Evolutionary conservation across 2,797 vertebrate genomes (phyloP).

Genomic region (Danio albolineatus): DNA sequence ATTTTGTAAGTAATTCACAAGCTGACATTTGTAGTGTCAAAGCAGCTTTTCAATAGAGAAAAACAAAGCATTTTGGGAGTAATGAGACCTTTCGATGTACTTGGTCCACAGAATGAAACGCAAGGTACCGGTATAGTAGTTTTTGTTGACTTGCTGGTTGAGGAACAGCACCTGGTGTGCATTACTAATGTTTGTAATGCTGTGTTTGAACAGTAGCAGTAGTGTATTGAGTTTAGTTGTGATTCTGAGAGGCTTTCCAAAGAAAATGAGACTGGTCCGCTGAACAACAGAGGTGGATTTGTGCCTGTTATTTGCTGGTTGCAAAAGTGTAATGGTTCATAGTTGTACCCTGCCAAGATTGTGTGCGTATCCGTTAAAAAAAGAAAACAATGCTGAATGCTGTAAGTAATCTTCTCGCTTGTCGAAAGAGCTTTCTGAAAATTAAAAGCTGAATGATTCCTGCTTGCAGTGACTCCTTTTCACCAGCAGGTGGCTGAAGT

Average conservation of each 20-base stretch:
- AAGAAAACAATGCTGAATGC: not conserved
- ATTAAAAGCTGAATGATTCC: not conserved
- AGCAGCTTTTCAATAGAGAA: not conserved
- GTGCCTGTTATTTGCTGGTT: slow-evolving; percentile 52
- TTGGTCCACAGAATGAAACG: slow-evolving; percentile 25
- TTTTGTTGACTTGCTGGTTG: slow-evolving; percentile 23
- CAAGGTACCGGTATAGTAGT: not conserved
- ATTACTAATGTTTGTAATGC: slow-evolving; percentile 15
- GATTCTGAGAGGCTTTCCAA: not conserved
- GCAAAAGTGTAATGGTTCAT: slow-evolving; percentile 19
- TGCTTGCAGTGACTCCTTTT: slow-evolving; percentile 34
- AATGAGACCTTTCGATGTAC: slow-evolving; percentile 4
- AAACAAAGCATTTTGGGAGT: not conserved
- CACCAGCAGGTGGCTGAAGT: slow-evolving; percentile 51
- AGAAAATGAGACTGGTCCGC: slow-evolving; percentile 34
- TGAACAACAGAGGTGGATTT: slow-evolving; percentile 6
- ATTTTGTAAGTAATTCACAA: slow-evolving; percentile 12
- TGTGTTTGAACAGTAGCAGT: slow-evolving; percentile 4
- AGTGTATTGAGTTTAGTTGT: slow-evolving; percentile 21
- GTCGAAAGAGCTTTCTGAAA: slow-evolving; percentile 38
- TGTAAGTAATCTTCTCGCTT: slow-evolving; percentile 1
- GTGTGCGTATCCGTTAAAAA: slow-evolving; percentile 21
- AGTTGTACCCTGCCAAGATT: slow-evolving; percentile 40
- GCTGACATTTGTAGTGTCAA: not conserved
- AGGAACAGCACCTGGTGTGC: slow-evolving; percentile 35